Conservation (phyloP, 2,797 vertebrate species). For the Crenuchus spilurus region DNA sequence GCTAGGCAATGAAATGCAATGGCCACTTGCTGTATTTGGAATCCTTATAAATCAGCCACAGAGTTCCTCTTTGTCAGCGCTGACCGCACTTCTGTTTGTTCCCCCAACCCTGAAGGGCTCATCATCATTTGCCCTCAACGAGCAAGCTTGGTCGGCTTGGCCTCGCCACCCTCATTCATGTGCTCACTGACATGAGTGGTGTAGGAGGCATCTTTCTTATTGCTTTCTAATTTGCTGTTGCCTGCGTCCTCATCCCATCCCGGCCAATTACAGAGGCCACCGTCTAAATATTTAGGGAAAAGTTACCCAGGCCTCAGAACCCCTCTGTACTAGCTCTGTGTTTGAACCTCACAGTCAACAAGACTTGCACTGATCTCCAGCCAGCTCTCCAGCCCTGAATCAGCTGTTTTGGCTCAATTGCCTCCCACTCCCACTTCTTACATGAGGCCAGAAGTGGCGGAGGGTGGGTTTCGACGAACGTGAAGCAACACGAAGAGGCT, state of each 20-base stretch:
- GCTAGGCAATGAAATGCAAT: slow-evolving; percentile 59
- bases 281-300: slow-evolving; percentile 56
- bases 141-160: slow-evolving; percentile 16
- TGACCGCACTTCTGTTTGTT: slow-evolving; percentile 42
- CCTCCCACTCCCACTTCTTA: slow-evolving; percentile 1
- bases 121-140: slow-evolving; percentile 22
- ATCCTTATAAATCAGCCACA: slow-evolving; percentile 42
- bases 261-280: slow-evolving; percentile 50
- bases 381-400: slow-evolving; percentile 31
- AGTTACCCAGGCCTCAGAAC: slow-evolving; percentile 24
- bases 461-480: slow-evolving; percentile 37
- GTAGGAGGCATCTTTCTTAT: slow-evolving; percentile 49
- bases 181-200: slow-evolving; percentile 25
- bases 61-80: slow-evolving; percentile 34
- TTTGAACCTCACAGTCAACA: slow-evolving; percentile 22
- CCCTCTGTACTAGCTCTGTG: slow-evolving; percentile 23
- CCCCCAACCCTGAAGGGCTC: slow-evolving; percentile 38
- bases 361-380: slow-evolving; percentile 5
- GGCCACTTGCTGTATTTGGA: slow-evolving; percentile 44
- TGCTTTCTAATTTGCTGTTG: slow-evolving; percentile 44
- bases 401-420: slow-evolving; percentile 38
- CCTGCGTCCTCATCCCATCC: slow-evolving; percentile 28
- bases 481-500: slow-evolving; percentile 52
- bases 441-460: slow-evolving; percentile 28
- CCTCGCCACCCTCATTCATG: slow-evolving; percentile 32